Evolutionary conservation across 64 coral and sea anemone genomes (phyloP).

Genomic region (Acropora yongei): DNA sequence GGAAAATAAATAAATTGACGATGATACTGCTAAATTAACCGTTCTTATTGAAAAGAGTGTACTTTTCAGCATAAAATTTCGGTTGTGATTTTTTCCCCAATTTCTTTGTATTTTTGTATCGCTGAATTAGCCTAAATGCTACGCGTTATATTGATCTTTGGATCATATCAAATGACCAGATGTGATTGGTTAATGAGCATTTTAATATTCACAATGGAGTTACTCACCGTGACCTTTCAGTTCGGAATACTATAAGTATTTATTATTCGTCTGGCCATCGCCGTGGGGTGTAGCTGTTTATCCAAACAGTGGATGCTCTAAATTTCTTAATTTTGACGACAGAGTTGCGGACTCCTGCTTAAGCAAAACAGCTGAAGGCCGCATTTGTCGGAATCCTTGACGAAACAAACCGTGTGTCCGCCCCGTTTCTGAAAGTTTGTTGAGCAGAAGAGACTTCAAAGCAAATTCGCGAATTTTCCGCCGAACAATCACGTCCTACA

Average conservation of each 20-base stretch:
- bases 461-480: background rate
- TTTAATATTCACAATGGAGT: conserved; percentile 19
- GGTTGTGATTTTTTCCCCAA: no score
- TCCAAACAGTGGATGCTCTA: no score
- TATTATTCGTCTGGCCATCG: background rate
- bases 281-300: background rate
- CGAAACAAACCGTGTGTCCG: background rate
- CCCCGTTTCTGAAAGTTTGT: background rate
- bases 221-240: background rate
- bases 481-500: background rate
- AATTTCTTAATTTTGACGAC: background rate
- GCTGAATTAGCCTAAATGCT: no score
- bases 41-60: no score
- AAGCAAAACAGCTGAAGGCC: background rate
- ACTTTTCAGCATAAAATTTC: no score
- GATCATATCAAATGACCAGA: background rate
- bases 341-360: background rate
- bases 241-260: background rate
- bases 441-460: background rate
- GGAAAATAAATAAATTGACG: no score
- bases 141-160: background rate
- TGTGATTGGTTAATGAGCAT: conserved; percentile 32
- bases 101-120: no score
- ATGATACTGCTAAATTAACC: no score
- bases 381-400: background rate